These are phyloP conservation scores for Ceratina calcarata DNA, from an alignment of 1,140 invertebrate genomes.

Conservation along the genomic window DNA sequence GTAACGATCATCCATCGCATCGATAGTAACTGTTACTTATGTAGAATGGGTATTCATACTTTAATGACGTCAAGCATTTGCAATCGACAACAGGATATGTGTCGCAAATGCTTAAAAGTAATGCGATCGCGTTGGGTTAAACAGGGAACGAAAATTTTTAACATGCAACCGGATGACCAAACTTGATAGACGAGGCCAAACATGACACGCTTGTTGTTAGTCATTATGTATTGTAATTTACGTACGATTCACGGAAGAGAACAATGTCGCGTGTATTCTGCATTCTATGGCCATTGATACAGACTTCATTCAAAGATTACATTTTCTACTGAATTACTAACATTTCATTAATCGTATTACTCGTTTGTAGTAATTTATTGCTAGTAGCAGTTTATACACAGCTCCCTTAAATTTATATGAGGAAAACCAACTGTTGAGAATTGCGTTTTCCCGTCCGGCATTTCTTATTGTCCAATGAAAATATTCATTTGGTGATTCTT, in stretches of 20 bases:
- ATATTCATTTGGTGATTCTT: not conserved
- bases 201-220: not conserved
- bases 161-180: not conserved
- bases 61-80: not conserved
- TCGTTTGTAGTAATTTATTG: not conserved
- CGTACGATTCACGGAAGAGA: slow-evolving; percentile 2
- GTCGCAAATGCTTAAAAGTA: slow-evolving; percentile 20
- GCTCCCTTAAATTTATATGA: no score
- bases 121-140: not conserved
- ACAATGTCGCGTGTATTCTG: not conserved
- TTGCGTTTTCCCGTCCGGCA: no score
- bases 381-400: not conserved
- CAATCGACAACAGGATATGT: not conserved
- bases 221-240: slow-evolving; percentile 8
- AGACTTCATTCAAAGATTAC: no score
- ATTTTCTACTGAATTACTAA: not conserved
- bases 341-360: not conserved
- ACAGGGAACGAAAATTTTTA: slow-evolving; percentile 23
- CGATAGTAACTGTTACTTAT: no score
- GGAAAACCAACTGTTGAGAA: no score
- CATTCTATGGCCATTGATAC: not conserved
- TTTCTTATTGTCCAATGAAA: not conserved
- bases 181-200: not conserved
- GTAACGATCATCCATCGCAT: no score
- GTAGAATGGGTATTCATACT: not conserved